Conservation (phyloP, 2,797 vertebrate genomes). For the Dryobates pubescens region DNA sequence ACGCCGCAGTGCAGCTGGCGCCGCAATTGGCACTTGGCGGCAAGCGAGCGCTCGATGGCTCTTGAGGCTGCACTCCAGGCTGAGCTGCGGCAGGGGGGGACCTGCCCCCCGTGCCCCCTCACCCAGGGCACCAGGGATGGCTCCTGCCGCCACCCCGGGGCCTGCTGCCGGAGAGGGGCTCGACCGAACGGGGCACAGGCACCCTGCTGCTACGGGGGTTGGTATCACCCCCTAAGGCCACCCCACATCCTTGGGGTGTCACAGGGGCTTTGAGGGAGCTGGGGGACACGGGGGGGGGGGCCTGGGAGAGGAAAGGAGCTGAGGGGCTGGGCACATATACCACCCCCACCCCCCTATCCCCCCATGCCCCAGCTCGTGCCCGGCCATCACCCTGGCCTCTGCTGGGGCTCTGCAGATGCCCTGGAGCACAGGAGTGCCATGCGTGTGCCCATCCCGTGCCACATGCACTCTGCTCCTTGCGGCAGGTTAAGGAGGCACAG, state of each 20-base stretch:
- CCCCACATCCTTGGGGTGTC: background rate
- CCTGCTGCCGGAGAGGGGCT: too few relatives aligned
- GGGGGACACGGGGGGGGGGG: background rate
- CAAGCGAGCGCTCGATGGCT: background rate
- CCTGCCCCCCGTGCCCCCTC: background rate
- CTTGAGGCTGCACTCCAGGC: background rate
- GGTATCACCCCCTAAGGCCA: background rate
- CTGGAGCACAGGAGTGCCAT: too few relatives aligned
- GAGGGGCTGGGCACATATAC: background rate
- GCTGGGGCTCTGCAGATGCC: too few relatives aligned
- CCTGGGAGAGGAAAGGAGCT: background rate
- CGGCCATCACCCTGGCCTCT: too few relatives aligned
- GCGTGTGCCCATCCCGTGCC: too few relatives aligned
- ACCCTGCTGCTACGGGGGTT: rapidly evolving
- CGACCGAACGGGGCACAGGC: background rate
- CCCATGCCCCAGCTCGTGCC: too few relatives aligned
- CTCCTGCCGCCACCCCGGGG: rapidly evolving
- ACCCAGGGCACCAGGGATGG: rapidly evolving
- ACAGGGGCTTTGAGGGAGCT: background rate
- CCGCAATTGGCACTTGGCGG: background rate
- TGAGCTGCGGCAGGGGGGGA: background rate
- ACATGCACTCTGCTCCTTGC: too few relatives aligned
- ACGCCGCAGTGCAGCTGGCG: background rate
- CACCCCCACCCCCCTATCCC: too few relatives aligned
- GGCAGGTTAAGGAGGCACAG: too few relatives aligned